Evolutionary conservation across 2,888 invertebrate species (phyloP), one percentile per base, ranked within the genome.

Genomic region (Drosophila neoperkinsi): DNA sequence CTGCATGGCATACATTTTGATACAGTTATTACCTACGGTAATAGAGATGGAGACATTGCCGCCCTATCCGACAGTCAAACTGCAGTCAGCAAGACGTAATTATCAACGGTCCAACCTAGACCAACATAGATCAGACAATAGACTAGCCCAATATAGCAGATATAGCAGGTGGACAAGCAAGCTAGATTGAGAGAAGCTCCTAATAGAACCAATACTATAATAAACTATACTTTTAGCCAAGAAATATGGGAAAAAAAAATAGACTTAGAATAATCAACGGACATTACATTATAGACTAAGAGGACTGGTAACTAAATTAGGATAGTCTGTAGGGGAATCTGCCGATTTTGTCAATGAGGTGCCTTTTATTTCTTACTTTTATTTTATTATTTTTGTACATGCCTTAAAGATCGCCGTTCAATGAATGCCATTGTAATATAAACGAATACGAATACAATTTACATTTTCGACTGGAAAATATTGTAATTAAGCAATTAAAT

Each of bases 11-110:
- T 43, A 55, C 49, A 66, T 53, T 71, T 67, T 79, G 83, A 83
- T 85, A 85, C 81, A 85, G 81, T 85, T 84, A 85, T 88, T 88
- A 88, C 76, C 62, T 71, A 78, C 70, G 75, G 59, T n/a, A 46
- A 46, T 16, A 25, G 7, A 16, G 13, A 13, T 46, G 1, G 7
- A 13, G 4, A n/a, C n/a, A 10, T n/a, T n/a, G 4, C 4, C 9
- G 2, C 4, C 3, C 9, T 16, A 25, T 46, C 4, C 16, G 13
- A 4, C 4, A 10, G n/a, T 10, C n/a, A 41, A n/a, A 10, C 41
- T n/a, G 2, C 38, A 21, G 1, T 6, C 13, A 6, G 43, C 4
- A 38, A 18, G 38, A 18, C 18, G 18, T 10, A 38, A n/a, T 38
- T 18, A n/a, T 38, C 9, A 38, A 38, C 16, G 13, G 5, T 16